These are phyloP conservation scores for Dolichopus griseipennis DNA, from an alignment of 2,888 invertebrate genomes.

Conservation along the genomic window DNA sequence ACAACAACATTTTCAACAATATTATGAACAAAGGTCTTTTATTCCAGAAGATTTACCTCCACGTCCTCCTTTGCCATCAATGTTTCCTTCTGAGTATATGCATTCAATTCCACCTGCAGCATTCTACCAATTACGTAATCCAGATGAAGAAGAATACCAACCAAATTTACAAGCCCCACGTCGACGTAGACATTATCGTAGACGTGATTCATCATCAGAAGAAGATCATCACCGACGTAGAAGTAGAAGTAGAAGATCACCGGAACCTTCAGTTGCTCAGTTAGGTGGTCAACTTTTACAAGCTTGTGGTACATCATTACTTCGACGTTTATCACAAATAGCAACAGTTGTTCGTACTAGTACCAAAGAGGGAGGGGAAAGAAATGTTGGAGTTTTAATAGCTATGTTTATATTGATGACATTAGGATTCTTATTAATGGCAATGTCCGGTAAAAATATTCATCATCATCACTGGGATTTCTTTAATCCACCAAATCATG, in stretches of 20 bases:
- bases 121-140: slow-evolving; percentile 44
- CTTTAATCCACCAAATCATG: slow-evolving; percentile 69
- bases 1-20: slow-evolving; percentile 21
- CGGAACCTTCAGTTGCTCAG: slow-evolving; percentile 59
- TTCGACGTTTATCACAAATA: slow-evolving; percentile 58
- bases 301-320: slow-evolving; percentile 58
- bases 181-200: slow-evolving; percentile 47
- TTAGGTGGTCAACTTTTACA: slow-evolving; percentile 61
- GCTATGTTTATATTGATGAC: slow-evolving; percentile 71
- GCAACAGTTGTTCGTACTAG: slow-evolving; percentile 50
- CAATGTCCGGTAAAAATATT: slow-evolving; percentile 61
- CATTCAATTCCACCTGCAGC: slow-evolving; percentile 48
- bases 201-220: slow-evolving; percentile 48
- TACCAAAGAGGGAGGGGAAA: slow-evolving; percentile 50
- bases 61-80: slow-evolving; percentile 48
- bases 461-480: slow-evolving; percentile 84
- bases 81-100: slow-evolving; percentile 42
- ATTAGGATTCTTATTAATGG: slow-evolving; percentile 66
- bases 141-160: slow-evolving; percentile 38
- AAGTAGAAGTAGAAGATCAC: slow-evolving; percentile 40
- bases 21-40: slow-evolving; percentile 18
- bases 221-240: slow-evolving; percentile 46
- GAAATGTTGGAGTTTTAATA: slow-evolving; percentile 64
- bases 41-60: slow-evolving; percentile 37
- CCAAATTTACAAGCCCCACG: slow-evolving; percentile 42